These are phyloP conservation scores for Diplolepis rosae DNA, from an alignment of 2,888 invertebrate genomes.

Conservation along the genomic window DNA sequence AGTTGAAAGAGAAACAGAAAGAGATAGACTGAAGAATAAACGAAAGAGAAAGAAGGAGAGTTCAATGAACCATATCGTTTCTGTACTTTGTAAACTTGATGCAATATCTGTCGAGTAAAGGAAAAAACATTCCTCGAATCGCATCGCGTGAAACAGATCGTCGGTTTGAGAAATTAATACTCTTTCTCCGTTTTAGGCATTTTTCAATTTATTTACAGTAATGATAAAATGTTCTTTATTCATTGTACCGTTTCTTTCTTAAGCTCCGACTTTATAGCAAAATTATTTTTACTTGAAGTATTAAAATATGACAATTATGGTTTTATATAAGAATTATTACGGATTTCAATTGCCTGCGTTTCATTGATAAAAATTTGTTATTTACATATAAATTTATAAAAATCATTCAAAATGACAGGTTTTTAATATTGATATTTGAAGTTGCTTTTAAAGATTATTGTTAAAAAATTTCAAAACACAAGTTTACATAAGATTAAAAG, in stretches of 20 bases:
- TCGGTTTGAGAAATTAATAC: slow-evolving; percentile 22
- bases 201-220: slow-evolving; percentile 21
- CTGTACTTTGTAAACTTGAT: slow-evolving; percentile 24
- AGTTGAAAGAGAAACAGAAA: not conserved
- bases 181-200: not conserved
- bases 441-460: no score
- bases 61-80: slow-evolving; percentile 23
- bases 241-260: slow-evolving; percentile 16
- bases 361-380: no score
- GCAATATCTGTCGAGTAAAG: slow-evolving; percentile 21
- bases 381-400: no score
- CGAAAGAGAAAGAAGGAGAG: not conserved
- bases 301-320: not conserved
- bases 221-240: slow-evolving; percentile 22
- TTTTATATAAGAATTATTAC: not conserved
- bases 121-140: slow-evolving; percentile 14
- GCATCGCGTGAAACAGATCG: slow-evolving; percentile 27
- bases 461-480: no score
- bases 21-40: no score
- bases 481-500: no score
- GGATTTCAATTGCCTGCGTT: no score
- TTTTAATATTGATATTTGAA: no score
- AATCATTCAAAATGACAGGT: no score
- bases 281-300: not conserved
- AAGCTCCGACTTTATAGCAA: slow-evolving; percentile 24